phyloP scores from a whole-genome alignment of 2,888 invertebrate species.

The Sialis fuliginosa region DNA sequence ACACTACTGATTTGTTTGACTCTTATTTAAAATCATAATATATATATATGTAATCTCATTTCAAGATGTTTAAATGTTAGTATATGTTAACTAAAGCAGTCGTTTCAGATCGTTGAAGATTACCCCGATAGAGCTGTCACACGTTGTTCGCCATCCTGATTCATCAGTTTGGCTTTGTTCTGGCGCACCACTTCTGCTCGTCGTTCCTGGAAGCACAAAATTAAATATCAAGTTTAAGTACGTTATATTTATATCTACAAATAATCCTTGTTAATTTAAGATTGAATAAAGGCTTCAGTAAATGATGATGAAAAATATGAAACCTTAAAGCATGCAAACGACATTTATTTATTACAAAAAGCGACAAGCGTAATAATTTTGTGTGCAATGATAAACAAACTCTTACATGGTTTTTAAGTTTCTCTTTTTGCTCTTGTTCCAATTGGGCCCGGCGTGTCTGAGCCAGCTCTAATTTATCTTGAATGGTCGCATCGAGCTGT shows the following conservation, averaged over 20 bases:
- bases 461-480: slow-evolving; percentile 46
- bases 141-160: slow-evolving; percentile 31
- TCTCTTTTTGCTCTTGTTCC: slow-evolving; percentile 61
- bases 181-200: slow-evolving; percentile 82
- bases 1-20: background rate
- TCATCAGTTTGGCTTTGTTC: slow-evolving; percentile 60
- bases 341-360: background rate
- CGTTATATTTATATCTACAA: too few relatives aligned
- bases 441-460: slow-evolving; percentile 54
- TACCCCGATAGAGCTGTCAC: slow-evolving; percentile 48
- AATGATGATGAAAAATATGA: background rate
- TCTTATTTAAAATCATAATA: background rate
- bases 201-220: slow-evolving; percentile 50
- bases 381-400: slow-evolving; percentile 9
- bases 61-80: background rate
- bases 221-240: background rate
- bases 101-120: background rate
- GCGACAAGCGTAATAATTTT: background rate
- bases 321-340: too few relatives aligned
- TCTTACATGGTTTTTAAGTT: slow-evolving; percentile 60
- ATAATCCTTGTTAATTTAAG: background rate
- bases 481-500: slow-evolving; percentile 49
- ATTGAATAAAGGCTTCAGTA: background rate
- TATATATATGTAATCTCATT: background rate
- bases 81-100: slow-evolving; percentile 1